Evolutionary conservation across 2,888 invertebrate species (phyloP).

Genomic region (Ennomos quercinarius): DNA sequence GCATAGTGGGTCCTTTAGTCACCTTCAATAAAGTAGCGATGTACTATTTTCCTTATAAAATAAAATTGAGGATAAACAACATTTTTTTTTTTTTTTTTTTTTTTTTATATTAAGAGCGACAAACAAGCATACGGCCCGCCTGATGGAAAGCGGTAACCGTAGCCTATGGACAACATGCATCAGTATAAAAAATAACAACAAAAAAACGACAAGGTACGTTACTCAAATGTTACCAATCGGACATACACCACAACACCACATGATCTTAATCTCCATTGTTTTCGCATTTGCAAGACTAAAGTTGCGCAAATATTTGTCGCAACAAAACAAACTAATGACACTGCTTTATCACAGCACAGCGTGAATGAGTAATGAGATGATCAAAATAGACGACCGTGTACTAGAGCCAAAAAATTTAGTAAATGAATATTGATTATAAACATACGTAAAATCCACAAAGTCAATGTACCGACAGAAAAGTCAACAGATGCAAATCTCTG

Average conservation of each 20-base stretch:
- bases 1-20: too few relatives aligned
- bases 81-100: too few relatives aligned
- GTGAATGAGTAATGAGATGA: constrained; percentile 24
- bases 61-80: too few relatives aligned
- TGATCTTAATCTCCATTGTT: constrained; percentile 5
- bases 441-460: background rate
- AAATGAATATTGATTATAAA: constrained; percentile 12
- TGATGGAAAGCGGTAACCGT: too few relatives aligned
- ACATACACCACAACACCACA: too few relatives aligned
- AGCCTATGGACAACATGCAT: too few relatives aligned
- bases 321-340: constrained; percentile 2
- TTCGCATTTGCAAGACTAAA: constrained; percentile 1
- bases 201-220: background rate
- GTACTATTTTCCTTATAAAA: too few relatives aligned
- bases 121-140: too few relatives aligned
- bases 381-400: constrained; percentile 31
- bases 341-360: constrained; percentile 1
- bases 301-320: background rate
- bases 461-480: background rate
- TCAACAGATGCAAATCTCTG: background rate
- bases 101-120: too few relatives aligned
- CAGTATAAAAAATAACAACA: too few relatives aligned
- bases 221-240: constrained; percentile 6
- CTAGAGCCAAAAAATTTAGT: constrained; percentile 32
- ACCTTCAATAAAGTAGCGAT: too few relatives aligned